phyloP scores from a whole-genome alignment of 2,113 vertebrate genomes.

The Podarcis muralis region DNA sequence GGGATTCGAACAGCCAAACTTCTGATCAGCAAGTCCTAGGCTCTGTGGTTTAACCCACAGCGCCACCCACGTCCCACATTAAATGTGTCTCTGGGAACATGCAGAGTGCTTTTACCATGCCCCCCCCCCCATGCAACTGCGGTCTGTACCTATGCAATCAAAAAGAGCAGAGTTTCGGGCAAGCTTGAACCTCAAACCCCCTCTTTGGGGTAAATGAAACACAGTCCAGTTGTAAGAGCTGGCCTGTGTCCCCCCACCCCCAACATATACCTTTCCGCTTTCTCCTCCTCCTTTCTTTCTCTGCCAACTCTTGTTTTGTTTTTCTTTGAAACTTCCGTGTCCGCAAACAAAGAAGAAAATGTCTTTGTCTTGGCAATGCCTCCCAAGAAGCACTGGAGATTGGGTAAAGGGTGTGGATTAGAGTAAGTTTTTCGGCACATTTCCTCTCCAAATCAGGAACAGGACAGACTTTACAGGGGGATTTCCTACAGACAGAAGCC shows the following conservation, averaged over 20 bases:
- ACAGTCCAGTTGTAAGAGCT: not conserved
- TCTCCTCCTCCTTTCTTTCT: not conserved
- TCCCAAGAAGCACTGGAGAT: not conserved
- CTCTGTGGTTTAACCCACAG: too few relatives aligned
- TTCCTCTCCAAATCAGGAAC: not conserved
- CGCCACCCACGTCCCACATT: too few relatives aligned
- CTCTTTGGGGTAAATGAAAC: not conserved
- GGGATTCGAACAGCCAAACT: too few relatives aligned
- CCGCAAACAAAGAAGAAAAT: not conserved
- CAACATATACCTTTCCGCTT: not conserved
- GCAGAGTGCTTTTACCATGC: not conserved
- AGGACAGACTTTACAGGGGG: not conserved
- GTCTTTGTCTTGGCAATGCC: not conserved
- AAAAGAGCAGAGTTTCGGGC: not conserved
- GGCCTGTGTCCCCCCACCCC: not conserved
- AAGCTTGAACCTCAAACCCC: not conserved
- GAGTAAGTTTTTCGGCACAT: not conserved
- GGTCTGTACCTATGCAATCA: not conserved
- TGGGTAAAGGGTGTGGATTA: too few relatives aligned
- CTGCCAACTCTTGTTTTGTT: not conserved
- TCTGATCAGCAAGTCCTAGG: too few relatives aligned
- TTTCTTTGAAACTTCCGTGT: not conserved
- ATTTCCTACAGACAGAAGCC: conserved; percentile 10
- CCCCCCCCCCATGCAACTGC: not conserved
- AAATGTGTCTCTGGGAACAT: not conserved